Base-by-base conservation (phyloP, 2,797 vertebrate species). In the Chromis chromis region DNA sequence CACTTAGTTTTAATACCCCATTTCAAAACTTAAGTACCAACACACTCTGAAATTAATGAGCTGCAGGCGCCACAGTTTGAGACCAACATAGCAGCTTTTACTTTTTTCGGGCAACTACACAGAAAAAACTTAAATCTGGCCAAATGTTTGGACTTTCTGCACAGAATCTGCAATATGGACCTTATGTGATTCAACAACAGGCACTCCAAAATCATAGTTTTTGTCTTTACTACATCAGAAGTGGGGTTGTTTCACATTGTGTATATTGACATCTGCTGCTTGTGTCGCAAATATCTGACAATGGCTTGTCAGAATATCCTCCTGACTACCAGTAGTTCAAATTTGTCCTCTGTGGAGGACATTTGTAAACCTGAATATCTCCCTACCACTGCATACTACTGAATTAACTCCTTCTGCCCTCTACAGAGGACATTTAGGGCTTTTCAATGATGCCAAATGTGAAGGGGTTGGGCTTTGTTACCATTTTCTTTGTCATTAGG, bases 31-130 rank as follows among this genome's bases (percentile, higher is more conserved):
- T 21, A 52, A 84, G 65, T 27, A 25, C 46, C 54, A 69, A n/a
- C 74, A 57, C 59, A 46, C 66, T 80, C 10, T 55, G 70, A 72
- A 65, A 84, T 86, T 61, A 80, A 76, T 73, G 69, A 82, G 69
- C 57, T 65, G 55, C 60, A 67, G 44, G 58, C 54, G 1, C 33
- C 39, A n/a, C 62, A 33, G 27, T 55, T 6, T 24, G 2, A 54
- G 50, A 78, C 21, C 40, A 58, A 3, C 49, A 39, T 21, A 56
- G 48, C 9, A 12, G 9, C 58, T 61, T 66, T 16, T 66, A 71
- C 5, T 7, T 75, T 48, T 79, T 17, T 42, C 40, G 4, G 27
- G 25, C 40, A 59, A 48, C 70, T 48, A 58, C 27, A 60, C 59
- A 27, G 8, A 66, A 21, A 27, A 4, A 40, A n/a, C 16, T 54